Evolutionary conservation across 2,113 vertebrate species (phyloP).

Genomic region (Siniperca chuatsi): DNA sequence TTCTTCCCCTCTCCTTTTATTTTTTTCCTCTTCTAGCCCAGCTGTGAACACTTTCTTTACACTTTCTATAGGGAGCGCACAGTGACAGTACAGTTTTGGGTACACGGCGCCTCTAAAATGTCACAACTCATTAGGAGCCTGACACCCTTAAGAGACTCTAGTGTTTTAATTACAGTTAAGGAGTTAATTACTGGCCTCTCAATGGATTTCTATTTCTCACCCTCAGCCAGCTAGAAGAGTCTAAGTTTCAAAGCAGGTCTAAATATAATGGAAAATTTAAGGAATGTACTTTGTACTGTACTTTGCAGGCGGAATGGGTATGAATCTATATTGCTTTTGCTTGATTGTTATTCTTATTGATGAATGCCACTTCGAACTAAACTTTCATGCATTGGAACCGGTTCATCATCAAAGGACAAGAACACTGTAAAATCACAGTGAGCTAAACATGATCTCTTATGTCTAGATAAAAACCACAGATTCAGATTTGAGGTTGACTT

Average conservation of each 20-base stretch:
- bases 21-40: conserved; percentile 39
- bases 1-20: conserved; percentile 76
- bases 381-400: neutral
- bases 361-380: neutral
- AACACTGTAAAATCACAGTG: neutral
- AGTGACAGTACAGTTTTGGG: conserved; percentile 82
- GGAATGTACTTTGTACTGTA: conserved; percentile 17
- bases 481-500: conserved; percentile 15
- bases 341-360: neutral
- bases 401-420: neutral
- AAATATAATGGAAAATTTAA: conserved; percentile 14
- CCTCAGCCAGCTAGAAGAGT: conserved; percentile 28
- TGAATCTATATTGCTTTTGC: neutral
- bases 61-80: neutral
- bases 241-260: conserved; percentile 39
- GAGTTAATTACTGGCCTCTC: conserved; percentile 89
- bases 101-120: conserved; percentile 84
- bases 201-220: conserved; percentile 60
- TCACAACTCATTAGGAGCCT: conserved; percentile 90
- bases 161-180: conserved; percentile 92
- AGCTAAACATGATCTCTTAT: neutral
- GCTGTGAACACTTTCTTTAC: conserved; percentile 4
- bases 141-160: conserved; percentile 81
- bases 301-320: conserved; percentile 18
- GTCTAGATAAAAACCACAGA: neutral